Base-by-base conservation (phyloP, 2,797 vertebrate species). In the Coracias cyanogaster region DNA sequence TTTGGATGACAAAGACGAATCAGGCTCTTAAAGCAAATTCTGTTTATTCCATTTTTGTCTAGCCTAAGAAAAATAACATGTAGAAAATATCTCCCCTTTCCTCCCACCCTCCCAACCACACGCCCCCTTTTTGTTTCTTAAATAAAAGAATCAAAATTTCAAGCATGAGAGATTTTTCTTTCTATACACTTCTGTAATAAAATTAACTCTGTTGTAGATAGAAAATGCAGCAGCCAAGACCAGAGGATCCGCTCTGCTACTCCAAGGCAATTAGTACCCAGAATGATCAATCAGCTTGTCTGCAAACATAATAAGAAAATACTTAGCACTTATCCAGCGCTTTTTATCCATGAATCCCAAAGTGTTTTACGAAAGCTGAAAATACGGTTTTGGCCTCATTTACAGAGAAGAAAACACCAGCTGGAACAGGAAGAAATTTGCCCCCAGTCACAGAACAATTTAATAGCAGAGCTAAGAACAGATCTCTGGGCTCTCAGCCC, bases 291-390 rank as follows among this genome's bases (percentile, higher is more conserved):
- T 76, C 69, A 67, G 61, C 86, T 88, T 82, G 91, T 94, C 91
- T 93, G 86, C 86, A 96, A 96, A 95, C 89, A 93, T 80, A 92
- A 5, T 93, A 96, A 74, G 89, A 96, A 96, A 96, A 97, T 95
- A 97, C 82, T 89, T 95, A 92, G 64, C 90, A 90, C 92, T 95
- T 92, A 94, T 16, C 62, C 85, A 93, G 84, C 82, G 76, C 86
- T 89, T 95, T 91, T 90, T 78, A 93, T 86, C 92, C 86, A 84
- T 25, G 39, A 92, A 92, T 95, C 67, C 71, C 70, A 20, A 93
- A 97, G 82, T 90, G 82, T 78, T 94, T 94, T 66, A 69, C 31
- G 94, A 92, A 95, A 80, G 72, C 71, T 70, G 82, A 62, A 92
- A 82, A 87, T 52, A 93, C 10, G n/a, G 1, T 85, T 79, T 86